These are phyloP conservation scores for Agapetus fuscipes DNA, from an alignment of 2,888 invertebrate genomes.

Conservation along the genomic window DNA sequence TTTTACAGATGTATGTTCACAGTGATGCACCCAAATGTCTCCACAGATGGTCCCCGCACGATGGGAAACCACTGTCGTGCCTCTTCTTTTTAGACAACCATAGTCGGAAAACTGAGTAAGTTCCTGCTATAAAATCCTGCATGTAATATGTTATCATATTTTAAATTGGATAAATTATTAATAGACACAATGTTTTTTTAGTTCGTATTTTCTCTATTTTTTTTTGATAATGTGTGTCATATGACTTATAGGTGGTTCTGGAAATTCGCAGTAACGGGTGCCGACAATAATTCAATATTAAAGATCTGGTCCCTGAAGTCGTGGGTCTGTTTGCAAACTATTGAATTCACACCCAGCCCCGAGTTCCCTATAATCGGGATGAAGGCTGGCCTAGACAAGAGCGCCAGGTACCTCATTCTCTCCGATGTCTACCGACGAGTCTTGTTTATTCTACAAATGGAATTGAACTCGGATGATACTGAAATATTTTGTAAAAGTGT, in stretches of 20 bases:
- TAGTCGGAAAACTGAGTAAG: conserved; percentile 68
- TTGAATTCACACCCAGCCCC: conserved; percentile 52
- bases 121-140: conserved; percentile 21
- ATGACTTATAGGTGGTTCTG: conserved; percentile 71
- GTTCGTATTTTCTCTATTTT: too few species aligned
- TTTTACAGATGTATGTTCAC: conserved; percentile 54
- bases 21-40: conserved; percentile 68
- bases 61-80: conserved; percentile 74
- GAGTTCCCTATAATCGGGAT: conserved; percentile 41
- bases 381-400: conserved; percentile 74
- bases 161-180: too few species aligned
- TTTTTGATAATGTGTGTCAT: conserved; percentile 5
- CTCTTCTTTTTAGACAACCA: conserved; percentile 93
- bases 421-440: conserved; percentile 80
- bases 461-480: conserved; percentile 47
- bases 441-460: conserved; percentile 70
- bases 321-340: conserved; percentile 89
- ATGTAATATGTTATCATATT: background rate
- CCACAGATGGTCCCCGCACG: conserved; percentile 91
- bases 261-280: conserved; percentile 92
- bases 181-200: too few species aligned
- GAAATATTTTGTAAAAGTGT: conserved; percentile 61
- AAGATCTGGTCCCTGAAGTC: conserved; percentile 93
- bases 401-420: conserved; percentile 76
- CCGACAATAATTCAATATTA: conserved; percentile 79